phyloP scores from a whole-genome alignment of 2,888 invertebrate species.

The Punctoribates punctum region DNA sequence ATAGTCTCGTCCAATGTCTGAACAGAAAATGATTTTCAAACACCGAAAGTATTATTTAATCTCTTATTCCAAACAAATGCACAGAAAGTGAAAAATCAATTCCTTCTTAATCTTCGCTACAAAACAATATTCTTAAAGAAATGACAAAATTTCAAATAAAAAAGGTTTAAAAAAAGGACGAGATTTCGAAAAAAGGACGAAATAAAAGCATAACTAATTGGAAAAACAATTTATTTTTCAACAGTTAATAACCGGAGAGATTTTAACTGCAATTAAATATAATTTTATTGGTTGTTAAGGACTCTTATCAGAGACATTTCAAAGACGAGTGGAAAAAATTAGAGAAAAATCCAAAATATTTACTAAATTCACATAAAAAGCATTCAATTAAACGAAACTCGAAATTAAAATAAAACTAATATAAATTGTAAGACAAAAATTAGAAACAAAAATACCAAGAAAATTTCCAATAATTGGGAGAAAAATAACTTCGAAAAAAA shows the following conservation, averaged over 20 bases:
- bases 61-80: neutral
- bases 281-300: conserved; percentile 11
- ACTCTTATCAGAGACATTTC: neutral
- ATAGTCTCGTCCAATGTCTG: too few relatives aligned
- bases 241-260: neutral
- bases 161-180: neutral
- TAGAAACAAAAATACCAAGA: too few relatives aligned
- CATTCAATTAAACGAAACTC: too few relatives aligned
- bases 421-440: too few relatives aligned
- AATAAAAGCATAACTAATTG: neutral
- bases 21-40: neutral
- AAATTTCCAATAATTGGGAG: too few relatives aligned
- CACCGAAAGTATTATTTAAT: conserved; percentile 4
- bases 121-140: neutral
- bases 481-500: too few relatives aligned
- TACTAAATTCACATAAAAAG: too few relatives aligned
- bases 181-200: neutral
- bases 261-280: neutral
- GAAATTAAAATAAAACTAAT: too few relatives aligned
- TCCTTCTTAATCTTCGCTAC: neutral
- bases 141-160: neutral
- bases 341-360: neutral
- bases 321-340: neutral
- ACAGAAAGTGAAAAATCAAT: neutral
- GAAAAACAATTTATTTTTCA: neutral